phyloP scores from a whole-genome alignment of 2,113 vertebrate species.

The Neogobius melanostomus region DNA sequence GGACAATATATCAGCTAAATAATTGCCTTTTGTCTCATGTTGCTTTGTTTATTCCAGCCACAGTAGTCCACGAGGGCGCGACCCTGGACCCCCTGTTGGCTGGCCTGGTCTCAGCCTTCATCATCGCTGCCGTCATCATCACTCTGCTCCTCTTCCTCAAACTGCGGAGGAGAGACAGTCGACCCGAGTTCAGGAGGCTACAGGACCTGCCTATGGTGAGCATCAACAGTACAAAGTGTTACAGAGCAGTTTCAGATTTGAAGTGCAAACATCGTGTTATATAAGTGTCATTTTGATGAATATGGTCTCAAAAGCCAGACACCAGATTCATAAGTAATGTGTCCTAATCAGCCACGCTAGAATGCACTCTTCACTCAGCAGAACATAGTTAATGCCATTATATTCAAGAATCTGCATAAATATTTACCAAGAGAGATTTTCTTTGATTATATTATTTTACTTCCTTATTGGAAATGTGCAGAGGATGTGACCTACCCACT shows the following conservation, averaged over 20 bases:
- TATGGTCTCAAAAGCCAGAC: no score
- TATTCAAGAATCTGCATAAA: no score
- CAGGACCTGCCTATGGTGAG: constrained; percentile 85
- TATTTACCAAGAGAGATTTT: no score
- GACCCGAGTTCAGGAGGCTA: constrained; percentile 84
- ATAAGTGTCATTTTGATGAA: not conserved
- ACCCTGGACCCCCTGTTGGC: constrained; percentile 82
- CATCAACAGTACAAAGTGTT: not conserved
- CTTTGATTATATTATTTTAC: no score
- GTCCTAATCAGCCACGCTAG: no score
- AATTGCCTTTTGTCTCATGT: not conserved
- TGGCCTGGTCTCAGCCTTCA: constrained; percentile 83
- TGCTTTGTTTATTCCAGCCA: constrained; percentile 28
- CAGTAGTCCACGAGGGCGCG: constrained; percentile 16
- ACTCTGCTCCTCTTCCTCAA: constrained; percentile 84
- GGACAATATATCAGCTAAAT: no score
- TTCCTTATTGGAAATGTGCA: no score
- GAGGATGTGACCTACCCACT: no score
- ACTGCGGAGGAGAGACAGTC: constrained; percentile 78
- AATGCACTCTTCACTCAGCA: no score
- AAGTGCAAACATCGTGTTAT: not conserved
- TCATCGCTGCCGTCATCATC: constrained; percentile 81
- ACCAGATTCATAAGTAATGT: no score
- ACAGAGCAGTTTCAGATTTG: not conserved
- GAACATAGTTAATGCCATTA: no score